These are phyloP conservation scores for Megaceryle maxima DNA, from an alignment of 2,113 vertebrate genomes.

Conservation along the genomic window DNA sequence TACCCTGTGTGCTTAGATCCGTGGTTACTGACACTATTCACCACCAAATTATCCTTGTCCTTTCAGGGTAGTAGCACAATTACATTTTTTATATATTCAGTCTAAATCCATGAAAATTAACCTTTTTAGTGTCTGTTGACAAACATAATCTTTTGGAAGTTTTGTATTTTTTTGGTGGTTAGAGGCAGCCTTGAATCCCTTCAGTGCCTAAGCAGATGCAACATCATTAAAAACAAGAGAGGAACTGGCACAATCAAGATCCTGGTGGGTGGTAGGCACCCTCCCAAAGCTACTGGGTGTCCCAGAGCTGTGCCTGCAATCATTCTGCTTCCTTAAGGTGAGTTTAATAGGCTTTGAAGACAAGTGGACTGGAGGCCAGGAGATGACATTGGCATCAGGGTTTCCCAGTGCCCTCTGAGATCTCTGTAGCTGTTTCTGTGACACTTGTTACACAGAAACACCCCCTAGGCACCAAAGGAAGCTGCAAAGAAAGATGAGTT, in stretches of 20 bases:
- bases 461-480: background rate
- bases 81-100: background rate
- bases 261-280: background rate
- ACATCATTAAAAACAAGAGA: background rate
- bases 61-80: background rate
- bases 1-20: background rate
- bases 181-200: background rate
- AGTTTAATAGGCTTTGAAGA: background rate
- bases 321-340: background rate
- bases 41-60: background rate
- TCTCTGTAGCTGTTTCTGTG: background rate
- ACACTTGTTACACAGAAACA: background rate
- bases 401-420: background rate
- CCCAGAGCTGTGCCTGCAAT: background rate
- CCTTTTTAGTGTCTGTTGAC: background rate
- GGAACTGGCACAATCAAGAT: background rate
- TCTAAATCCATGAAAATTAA: background rate
- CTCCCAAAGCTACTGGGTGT: background rate
- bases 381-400: background rate
- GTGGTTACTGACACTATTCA: background rate
- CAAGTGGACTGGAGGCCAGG: background rate
- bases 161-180: background rate
- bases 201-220: background rate
- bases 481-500: background rate
- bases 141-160: background rate